These are phyloP conservation scores for Ctenochaetus hawaiiensis DNA, from an alignment of 2,797 vertebrate species.

Conservation along the genomic window DNA sequence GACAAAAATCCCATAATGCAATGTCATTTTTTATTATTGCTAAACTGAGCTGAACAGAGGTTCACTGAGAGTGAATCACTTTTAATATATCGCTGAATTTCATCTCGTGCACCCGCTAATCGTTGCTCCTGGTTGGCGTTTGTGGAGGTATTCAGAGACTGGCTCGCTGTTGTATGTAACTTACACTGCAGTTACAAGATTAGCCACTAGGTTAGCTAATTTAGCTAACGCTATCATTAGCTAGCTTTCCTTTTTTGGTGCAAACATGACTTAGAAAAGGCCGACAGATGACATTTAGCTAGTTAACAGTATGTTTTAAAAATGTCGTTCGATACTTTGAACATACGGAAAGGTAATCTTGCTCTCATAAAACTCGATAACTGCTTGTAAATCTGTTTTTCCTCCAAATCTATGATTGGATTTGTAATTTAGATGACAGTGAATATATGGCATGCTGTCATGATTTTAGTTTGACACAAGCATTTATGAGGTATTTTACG, in stretches of 20 bases:
- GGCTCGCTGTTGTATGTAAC: slow-evolving; percentile 36
- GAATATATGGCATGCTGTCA: background rate
- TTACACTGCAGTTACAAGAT: background rate
- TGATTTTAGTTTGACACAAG: background rate
- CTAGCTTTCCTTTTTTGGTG: background rate
- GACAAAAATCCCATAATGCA: slow-evolving; percentile 71
- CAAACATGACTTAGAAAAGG: background rate
- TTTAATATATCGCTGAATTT: background rate
- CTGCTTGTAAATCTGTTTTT: background rate
- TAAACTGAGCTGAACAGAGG: background rate
- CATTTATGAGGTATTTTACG: background rate
- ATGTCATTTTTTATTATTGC: slow-evolving; percentile 10
- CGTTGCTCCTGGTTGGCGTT: background rate
- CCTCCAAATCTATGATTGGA: background rate
- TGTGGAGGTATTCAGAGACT: background rate
- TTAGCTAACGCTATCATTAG: slow-evolving; percentile 25
- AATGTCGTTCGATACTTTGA: background rate
- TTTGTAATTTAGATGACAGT: slow-evolving; percentile 1
- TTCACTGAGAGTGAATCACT: slow-evolving; percentile 6
- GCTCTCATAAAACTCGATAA: background rate
- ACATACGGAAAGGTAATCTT: background rate
- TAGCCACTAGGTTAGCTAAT: slow-evolving; percentile 36
- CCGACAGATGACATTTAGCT: background rate
- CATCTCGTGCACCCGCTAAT: background rate
- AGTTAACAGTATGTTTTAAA: too few relatives aligned